Evolutionary conservation across 2,888 invertebrate species (phyloP), one percentile per base, ranked within the genome.

Genomic region (Tenthredo livida): DNA sequence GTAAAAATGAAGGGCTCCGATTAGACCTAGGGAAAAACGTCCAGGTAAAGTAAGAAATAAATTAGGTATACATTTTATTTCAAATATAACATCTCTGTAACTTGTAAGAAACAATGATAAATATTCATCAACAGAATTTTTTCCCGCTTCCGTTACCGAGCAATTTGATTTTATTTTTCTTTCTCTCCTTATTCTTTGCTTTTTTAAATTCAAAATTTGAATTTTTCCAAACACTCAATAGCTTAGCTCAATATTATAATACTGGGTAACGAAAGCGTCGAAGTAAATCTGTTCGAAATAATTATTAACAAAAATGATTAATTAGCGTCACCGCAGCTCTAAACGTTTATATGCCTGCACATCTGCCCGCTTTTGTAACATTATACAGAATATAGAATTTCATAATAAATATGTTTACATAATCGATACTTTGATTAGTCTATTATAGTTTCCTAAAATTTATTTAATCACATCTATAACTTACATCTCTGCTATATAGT

Each of bases 401-500:
- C 25, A 29, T 77, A 29, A 77, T 77, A 77, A 50, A 77, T 50
- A 77, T 77, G 29, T 50, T 77, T 77, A 54, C 33, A 77, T 37
- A 7, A 77, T 77, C 77, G 77, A 54, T 50, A 54, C 50, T 40
- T 50, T 33, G 25, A 33, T 54, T 50, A 50, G 15, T 77, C 29
- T 50, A 47, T 54, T 4, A 67, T 67, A 21, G 17, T 61, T 61
- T 61, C 50, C 58, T 61, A 15, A 80, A 33, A n/a, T 75, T 47
- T 61, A n/a, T n/a, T 15, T 84, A 43, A 40, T 61, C 77, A 77
- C 77, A 84, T 77, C 77, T 84, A 84, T 65, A 84, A 84, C 73
- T 84, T 84, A 77, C 84, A 77, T 65, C 61, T 84, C 77, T 83
- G 75, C 84, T 43, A 40, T 67, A 84, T 43, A 77, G 78, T 84